These are phyloP conservation scores for Bubo bubo DNA, from an alignment of 2,113 vertebrate genomes.

Conservation along the genomic window DNA sequence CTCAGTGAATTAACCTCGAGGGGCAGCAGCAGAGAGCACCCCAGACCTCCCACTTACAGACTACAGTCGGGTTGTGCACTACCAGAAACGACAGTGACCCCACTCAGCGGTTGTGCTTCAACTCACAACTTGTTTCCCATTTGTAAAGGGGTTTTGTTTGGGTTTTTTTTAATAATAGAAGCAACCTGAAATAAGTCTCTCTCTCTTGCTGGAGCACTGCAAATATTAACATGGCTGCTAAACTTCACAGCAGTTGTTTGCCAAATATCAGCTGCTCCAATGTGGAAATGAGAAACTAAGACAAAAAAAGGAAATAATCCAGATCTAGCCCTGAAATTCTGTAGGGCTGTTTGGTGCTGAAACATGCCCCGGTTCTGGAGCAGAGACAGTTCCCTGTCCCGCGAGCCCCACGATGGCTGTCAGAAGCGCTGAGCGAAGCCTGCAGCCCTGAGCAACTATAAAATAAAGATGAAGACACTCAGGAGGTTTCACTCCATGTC, in stretches of 20 bases:
- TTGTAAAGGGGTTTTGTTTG: neutral
- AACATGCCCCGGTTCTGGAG: rapidly evolving
- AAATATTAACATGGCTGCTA: neutral
- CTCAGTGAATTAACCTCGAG: neutral
- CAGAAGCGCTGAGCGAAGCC: neutral
- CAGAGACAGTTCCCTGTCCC: neutral
- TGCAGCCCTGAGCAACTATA: neutral
- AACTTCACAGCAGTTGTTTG: neutral
- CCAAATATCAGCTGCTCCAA: neutral
- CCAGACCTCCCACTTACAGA: rapidly evolving
- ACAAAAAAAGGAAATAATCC: neutral
- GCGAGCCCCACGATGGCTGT: rapidly evolving
- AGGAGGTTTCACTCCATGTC: rapidly evolving
- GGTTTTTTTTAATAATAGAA: neutral
- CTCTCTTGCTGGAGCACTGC: neutral
- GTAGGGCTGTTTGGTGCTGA: neutral
- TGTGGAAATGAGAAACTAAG: neutral
- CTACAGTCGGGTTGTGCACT: rapidly evolving
- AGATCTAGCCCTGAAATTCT: neutral
- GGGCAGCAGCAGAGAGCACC: neutral
- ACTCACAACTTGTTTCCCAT: neutral
- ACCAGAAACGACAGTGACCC: neutral
- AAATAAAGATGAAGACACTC: neutral
- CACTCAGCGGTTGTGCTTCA: neutral
- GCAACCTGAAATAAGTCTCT: neutral